Conservation (phyloP, 2,888 invertebrate genomes). For the Cremastobaeus sp. region DNA sequence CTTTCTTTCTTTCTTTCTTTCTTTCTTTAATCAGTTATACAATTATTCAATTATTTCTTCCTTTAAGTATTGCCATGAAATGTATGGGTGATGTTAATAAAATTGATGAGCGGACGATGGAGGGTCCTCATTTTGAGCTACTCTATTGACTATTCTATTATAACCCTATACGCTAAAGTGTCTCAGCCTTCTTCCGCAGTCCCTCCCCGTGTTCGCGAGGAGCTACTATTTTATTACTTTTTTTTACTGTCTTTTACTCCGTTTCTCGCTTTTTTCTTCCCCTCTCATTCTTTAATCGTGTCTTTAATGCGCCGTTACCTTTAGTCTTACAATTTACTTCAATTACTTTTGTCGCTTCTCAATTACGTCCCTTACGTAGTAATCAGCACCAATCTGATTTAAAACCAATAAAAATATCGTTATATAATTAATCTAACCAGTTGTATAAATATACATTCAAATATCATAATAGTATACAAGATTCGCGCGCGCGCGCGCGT, state of each 20-base stretch:
- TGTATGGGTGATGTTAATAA: slow-evolving; percentile 68
- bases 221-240: slow-evolving; percentile 63
- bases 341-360: slow-evolving; percentile 12
- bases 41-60: not conserved
- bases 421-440: slow-evolving; percentile 77
- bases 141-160: slow-evolving; percentile 73
- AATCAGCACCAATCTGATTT: slow-evolving; percentile 78
- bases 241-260: not conserved
- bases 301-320: slow-evolving; percentile 4
- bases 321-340: not conserved
- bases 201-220: slow-evolving; percentile 71
- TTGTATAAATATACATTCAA: slow-evolving; percentile 78
- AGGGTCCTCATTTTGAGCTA: slow-evolving; percentile 74
- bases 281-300: not conserved
- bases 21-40: slow-evolving; percentile 59
- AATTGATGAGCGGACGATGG: slow-evolving; percentile 72
- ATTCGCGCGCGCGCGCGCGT: slow-evolving; percentile 66
- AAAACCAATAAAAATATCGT: slow-evolving; percentile 77
- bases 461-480: slow-evolving; percentile 78
- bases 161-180: slow-evolving; percentile 74
- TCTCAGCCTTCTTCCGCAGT: slow-evolving; percentile 78
- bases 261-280: not conserved
- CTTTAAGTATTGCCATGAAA: slow-evolving; percentile 74
- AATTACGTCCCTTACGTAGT: slow-evolving; percentile 59
- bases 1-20: slow-evolving; percentile 20